These are phyloP conservation scores for Salvelinus alpinus DNA, from an alignment of 2,113 vertebrate genomes.

Conservation along the genomic window DNA sequence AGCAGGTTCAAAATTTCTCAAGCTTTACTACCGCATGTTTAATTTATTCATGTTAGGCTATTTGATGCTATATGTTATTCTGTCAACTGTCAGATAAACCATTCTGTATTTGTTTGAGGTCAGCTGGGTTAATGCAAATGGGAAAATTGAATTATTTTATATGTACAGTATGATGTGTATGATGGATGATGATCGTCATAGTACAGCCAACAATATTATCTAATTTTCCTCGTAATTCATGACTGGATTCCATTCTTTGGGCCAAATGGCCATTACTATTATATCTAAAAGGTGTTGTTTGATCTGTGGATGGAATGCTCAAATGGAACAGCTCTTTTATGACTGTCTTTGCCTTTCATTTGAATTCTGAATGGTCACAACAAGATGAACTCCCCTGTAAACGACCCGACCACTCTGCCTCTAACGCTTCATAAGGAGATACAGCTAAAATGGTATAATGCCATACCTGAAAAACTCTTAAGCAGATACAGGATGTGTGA, in stretches of 20 bases:
- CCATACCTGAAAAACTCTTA: neutral
- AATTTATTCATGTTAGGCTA: too few species aligned
- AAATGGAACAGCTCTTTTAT: neutral
- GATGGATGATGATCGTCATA: too few species aligned
- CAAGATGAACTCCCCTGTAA: too few species aligned
- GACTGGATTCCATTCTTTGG: neutral
- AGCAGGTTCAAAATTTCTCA: too few species aligned
- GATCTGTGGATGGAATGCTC: neutral
- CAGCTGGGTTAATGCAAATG: neutral
- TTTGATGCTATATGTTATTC: neutral
- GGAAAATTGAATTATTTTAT: too few species aligned
- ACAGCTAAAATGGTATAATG: neutral
- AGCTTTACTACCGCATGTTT: too few species aligned
- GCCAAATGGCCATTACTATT: too few species aligned
- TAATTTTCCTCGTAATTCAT: neutral
- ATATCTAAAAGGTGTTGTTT: too few species aligned
- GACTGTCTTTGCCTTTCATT: neutral
- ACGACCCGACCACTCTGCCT: neutral
- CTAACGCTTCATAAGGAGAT: neutral
- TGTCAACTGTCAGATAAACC: neutral
- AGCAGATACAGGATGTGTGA: constrained; percentile 2
- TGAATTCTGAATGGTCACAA: neutral
- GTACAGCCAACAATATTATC: too few species aligned
- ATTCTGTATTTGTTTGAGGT: neutral
- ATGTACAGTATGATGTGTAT: too few species aligned